Conservation (phyloP, 2,113 vertebrate species). For the Phyllostomus hastatus region DNA sequence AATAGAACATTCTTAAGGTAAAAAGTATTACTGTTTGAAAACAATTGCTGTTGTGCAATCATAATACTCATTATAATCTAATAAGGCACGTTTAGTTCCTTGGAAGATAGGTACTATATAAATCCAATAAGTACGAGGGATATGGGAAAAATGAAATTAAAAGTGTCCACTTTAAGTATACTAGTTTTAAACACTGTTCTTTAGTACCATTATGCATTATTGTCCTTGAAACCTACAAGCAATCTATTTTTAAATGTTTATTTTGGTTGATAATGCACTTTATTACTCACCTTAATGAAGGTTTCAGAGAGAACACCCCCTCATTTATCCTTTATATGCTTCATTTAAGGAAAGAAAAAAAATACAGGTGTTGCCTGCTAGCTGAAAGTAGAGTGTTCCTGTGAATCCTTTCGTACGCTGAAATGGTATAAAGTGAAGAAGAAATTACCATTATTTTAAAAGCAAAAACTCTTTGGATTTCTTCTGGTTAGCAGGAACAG, state of each 20-base stretch:
- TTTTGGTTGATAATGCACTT: conserved; percentile 18
- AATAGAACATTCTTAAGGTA: not conserved
- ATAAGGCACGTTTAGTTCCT: not conserved
- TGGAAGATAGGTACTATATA: not conserved
- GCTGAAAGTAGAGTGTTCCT: not conserved
- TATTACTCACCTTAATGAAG: not conserved
- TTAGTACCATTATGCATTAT: not conserved
- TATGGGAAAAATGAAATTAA: not conserved
- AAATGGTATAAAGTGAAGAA: not conserved
- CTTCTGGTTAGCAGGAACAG: not conserved
- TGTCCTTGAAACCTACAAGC: not conserved
- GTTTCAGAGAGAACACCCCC: conserved; percentile 14
- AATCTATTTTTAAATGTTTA: not conserved
- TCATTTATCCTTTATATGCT: conserved; percentile 11
- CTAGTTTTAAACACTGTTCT: not conserved
- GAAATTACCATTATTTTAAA: not conserved
- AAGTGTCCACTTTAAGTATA: not conserved
- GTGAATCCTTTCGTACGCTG: not conserved
- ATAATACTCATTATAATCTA: not conserved
- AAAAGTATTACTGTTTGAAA: conserved; percentile 19
- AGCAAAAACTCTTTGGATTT: not conserved
- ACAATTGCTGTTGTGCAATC: not conserved
- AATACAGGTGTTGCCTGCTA: not conserved
- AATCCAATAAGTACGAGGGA: not conserved
- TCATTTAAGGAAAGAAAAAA: conserved; percentile 28